Base-by-base conservation (phyloP, 2,113 vertebrate species). In the Sorex araneus region DNA sequence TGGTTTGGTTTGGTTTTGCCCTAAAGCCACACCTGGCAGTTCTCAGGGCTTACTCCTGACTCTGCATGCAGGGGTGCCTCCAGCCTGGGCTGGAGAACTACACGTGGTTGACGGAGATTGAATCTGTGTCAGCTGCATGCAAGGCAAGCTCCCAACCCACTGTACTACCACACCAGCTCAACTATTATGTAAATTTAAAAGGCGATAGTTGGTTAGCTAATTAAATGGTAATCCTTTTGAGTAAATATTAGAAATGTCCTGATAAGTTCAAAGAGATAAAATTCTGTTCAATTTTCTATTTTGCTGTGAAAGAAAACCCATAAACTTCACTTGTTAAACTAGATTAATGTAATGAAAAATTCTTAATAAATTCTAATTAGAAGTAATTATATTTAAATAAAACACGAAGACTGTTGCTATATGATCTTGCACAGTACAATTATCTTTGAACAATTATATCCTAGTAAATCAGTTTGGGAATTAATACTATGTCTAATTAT, bases 371-470 rank as follows among this genome's bases (percentile, higher is more conserved):
- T 70, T 12, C 27, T 18, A 95, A 10, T 36, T 16, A 67, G 27
- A 92, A 86, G 11, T 45, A 87, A 77, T 75, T 93, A 69, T 63
- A 25, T 81, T 91, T 85, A 89, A 43, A 80, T 54, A n/a, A 69
- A 15, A 80, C 54, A n/a, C 54, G 10, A 84, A 83, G 15, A 60
- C 25, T 91, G 0, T 8, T 28, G 21, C 6, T n/a, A 16, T 18
- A 85, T 82, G n/a, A 64, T 28, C 89, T 93, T 66, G 32, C 25
- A 82, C 15, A 79, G 23, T n/a, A 1, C 3, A 79, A 93, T 88
- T 95, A 92, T 63, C 43, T 83, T 78, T 81, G 89, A 28, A 67
- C n/a, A 88, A 75, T 89, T 89, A 82, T 78, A 84, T 81, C 25
- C 60, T 27, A 91, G 16, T 13, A 84, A 84, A 84, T 93, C 66